Evolutionary conservation across 1,140 invertebrate species (phyloP).

Genomic region (Drosophila jambulina): DNA sequence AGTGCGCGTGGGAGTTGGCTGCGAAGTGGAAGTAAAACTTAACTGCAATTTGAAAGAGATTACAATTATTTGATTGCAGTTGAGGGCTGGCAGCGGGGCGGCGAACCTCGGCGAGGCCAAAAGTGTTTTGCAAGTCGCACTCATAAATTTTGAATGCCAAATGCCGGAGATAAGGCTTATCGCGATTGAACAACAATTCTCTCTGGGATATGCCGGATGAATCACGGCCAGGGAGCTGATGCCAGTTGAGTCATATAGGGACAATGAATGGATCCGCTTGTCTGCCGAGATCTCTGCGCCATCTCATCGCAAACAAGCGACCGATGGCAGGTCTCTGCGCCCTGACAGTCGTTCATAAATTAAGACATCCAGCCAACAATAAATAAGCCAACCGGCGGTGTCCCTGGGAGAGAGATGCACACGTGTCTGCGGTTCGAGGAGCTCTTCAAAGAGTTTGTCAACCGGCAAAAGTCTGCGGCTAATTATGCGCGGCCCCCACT

Average conservation of each 20-base stretch:
- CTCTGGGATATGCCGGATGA: slow-evolving; percentile 39
- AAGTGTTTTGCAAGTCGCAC: slow-evolving; percentile 56
- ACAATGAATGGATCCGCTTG: slow-evolving; percentile 56
- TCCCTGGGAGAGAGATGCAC: slow-evolving; percentile 41
- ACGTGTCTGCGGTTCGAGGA: slow-evolving; percentile 51
- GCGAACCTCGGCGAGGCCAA: slow-evolving; percentile 26
- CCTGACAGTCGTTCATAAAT: slow-evolving; percentile 76
- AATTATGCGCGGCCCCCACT: slow-evolving; percentile 65
- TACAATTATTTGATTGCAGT: slow-evolving; percentile 81
- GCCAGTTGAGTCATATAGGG: slow-evolving; percentile 32
- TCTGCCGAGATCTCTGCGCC: slow-evolving; percentile 21
- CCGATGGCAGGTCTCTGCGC: slow-evolving; percentile 39
- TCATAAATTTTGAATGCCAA: slow-evolving; percentile 71
- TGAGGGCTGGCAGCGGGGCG: slow-evolving; percentile 15
- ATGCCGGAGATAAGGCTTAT: slow-evolving; percentile 60
- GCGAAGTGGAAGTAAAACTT: slow-evolving; percentile 54
- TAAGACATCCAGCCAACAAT: slow-evolving; percentile 77
- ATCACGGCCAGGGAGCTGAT: slow-evolving; percentile 19
- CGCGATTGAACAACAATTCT: slow-evolving; percentile 65
- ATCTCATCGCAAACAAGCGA: slow-evolving; percentile 40
- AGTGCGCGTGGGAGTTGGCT: slow-evolving; percentile 14
- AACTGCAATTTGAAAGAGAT: slow-evolving; percentile 76
- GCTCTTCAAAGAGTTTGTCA: slow-evolving; percentile 81
- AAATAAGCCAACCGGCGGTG: slow-evolving; percentile 62
- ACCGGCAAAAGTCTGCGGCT: slow-evolving; percentile 79